Conservation (phyloP, 2,797 vertebrate species). For the Carcharodon carcharias region DNA sequence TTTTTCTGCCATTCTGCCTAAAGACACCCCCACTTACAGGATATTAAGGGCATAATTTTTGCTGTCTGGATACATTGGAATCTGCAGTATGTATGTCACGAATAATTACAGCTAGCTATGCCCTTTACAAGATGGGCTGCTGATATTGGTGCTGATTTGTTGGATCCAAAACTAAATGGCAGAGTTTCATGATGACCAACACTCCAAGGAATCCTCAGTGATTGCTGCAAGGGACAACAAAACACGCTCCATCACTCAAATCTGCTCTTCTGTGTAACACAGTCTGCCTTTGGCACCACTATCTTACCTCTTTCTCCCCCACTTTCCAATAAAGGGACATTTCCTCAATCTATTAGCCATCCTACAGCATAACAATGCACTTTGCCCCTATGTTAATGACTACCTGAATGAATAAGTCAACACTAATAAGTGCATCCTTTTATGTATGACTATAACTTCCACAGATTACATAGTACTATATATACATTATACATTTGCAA, state of each 20-base stretch:
- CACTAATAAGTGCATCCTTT: background rate
- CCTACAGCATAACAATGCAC: background rate
- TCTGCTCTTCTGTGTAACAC: background rate
- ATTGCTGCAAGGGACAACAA: background rate
- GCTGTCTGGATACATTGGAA: background rate
- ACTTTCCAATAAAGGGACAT: background rate
- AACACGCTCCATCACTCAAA: background rate
- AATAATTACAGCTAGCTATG: background rate
- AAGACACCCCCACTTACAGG: background rate
- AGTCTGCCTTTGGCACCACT: background rate
- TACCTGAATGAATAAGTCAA: background rate
- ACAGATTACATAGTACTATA: background rate
- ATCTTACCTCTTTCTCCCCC: too few relatives aligned
- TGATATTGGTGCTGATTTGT: background rate
- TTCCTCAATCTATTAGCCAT: background rate
- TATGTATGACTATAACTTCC: background rate
- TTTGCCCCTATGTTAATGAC: background rate
- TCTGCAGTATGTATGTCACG: background rate
- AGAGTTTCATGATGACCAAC: background rate
- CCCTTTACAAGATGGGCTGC: background rate
- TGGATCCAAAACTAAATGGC: background rate
- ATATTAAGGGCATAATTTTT: background rate
- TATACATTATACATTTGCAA: background rate
- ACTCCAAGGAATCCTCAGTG: background rate
- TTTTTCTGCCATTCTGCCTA: background rate